phyloP scores from a whole-genome alignment of 2,888 invertebrate species.

The Tipula lateralis region DNA sequence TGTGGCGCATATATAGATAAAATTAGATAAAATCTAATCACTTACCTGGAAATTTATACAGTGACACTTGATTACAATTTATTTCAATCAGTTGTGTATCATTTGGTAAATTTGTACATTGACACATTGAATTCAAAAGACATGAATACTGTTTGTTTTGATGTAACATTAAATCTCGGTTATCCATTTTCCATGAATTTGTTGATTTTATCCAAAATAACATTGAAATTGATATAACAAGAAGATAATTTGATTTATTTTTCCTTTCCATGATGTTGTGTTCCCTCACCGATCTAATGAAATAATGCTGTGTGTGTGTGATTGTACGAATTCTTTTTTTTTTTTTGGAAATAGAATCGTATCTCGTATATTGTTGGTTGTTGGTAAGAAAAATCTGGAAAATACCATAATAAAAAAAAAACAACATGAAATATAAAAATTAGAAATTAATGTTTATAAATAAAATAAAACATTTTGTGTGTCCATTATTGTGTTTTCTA shows the following conservation, averaged over 20 bases:
- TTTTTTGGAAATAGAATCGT: background rate
- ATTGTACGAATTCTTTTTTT: background rate
- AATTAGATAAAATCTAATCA: conserved; percentile 30
- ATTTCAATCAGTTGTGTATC: conserved; percentile 50
- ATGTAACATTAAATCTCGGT: conserved; percentile 41
- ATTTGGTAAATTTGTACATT: conserved; percentile 49
- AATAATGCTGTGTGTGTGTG: background rate
- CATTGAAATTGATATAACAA: conserved; percentile 46
- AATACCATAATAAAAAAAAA: background rate
- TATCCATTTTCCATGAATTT: conserved; percentile 49
- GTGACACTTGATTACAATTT: conserved; percentile 50
- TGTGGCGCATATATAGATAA: background rate
- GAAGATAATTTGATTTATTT: conserved; percentile 38
- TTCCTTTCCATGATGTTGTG: background rate
- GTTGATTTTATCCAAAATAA: conserved; percentile 44
- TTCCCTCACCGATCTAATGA: background rate
- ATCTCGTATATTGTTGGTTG: background rate
- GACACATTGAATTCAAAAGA: conserved; percentile 49
- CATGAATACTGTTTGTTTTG: conserved; percentile 47
- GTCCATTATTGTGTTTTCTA: background rate
- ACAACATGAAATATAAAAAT: background rate
- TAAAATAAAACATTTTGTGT: background rate
- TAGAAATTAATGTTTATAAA: conserved; percentile 7
- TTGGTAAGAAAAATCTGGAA: background rate
- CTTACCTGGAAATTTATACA: conserved; percentile 51